These are phyloP conservation scores for Sprattus sprattus DNA, from an alignment of 2,113 vertebrate species.

Conservation along the genomic window DNA sequence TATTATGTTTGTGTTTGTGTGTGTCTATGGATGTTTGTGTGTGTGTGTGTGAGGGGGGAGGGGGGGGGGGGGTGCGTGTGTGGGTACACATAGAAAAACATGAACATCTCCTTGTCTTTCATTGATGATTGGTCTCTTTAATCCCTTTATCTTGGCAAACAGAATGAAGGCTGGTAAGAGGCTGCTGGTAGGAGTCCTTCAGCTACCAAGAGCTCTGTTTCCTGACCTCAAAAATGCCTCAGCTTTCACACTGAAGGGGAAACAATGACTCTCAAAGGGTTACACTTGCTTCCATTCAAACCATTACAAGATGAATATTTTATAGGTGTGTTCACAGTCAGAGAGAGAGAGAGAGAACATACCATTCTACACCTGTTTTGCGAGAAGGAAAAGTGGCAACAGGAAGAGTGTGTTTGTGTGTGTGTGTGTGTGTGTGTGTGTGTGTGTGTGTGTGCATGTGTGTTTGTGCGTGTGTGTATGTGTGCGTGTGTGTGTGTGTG, in stretches of 20 bases:
- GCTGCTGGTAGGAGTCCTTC: neutral
- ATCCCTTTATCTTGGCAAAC: constrained; percentile 1
- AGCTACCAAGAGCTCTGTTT: constrained; percentile 2
- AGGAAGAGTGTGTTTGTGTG: neutral
- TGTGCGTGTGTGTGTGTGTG: too few relatives aligned
- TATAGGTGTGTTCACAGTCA: neutral
- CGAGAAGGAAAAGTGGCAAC: neutral
- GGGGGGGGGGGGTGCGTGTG: neutral
- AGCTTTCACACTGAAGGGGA: neutral
- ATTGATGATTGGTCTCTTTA: constrained; percentile 10
- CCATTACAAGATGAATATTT: constrained; percentile 7
- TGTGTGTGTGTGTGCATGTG: too few relatives aligned
- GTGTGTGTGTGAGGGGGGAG: neutral
- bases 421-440: too few relatives aligned
- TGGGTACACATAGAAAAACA: neutral
- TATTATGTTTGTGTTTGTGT: neutral
- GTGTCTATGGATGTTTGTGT: neutral
- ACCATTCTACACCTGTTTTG: neutral
- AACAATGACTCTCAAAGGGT: neutral
- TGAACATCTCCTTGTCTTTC: neutral
- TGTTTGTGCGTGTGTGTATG: too few relatives aligned
- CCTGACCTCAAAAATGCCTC: constrained; percentile 3
- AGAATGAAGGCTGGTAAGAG: neutral
- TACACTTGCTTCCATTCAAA: neutral
- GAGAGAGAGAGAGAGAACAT: neutral